Evolutionary conservation across 2,888 invertebrate species (phyloP).

Genomic region (Sthenelais limicola): DNA sequence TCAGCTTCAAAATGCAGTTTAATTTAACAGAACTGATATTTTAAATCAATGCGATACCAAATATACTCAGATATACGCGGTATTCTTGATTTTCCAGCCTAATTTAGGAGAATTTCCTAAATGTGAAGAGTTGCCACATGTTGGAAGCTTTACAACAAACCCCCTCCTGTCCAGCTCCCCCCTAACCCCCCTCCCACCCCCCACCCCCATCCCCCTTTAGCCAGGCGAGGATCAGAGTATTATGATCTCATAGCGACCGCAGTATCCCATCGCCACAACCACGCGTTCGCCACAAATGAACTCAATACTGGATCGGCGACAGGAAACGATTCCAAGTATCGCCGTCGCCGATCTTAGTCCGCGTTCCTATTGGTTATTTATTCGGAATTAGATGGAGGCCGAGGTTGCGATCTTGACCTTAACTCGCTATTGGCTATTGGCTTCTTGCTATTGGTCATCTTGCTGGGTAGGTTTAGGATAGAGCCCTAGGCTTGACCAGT

Average conservation of each 20-base stretch:
- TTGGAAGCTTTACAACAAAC: not conserved
- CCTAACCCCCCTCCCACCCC: not conserved
- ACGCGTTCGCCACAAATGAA: conserved; percentile 31
- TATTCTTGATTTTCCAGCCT: too few species aligned
- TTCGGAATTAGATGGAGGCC: conserved; percentile 27
- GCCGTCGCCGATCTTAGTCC: not conserved
- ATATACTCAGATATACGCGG: too few species aligned
- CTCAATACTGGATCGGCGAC: conserved; percentile 13
- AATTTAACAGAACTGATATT: too few species aligned
- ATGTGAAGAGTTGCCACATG: not conserved
- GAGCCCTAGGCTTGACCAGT: too few species aligned
- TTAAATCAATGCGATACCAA: too few species aligned
- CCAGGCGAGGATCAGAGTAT: conserved; percentile 19
- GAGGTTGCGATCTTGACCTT: conserved; percentile 10
- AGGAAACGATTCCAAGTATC: conserved; percentile 8
- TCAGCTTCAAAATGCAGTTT: too few species aligned
- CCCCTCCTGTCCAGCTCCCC: conserved; percentile 2
- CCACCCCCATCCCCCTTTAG: too few species aligned
- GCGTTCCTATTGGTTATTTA: conserved; percentile 27
- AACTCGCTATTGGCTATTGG: conserved; percentile 31
- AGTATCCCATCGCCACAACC: too few species aligned
- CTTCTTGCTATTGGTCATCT: too few species aligned
- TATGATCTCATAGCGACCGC: conserved; percentile 8
- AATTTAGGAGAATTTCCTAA: too few species aligned
- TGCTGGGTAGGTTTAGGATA: too few species aligned